Evolutionary conservation across 2,797 vertebrate genomes (phyloP), one percentile per base, ranked within the genome.

Genomic region (Valencia hispanica): DNA sequence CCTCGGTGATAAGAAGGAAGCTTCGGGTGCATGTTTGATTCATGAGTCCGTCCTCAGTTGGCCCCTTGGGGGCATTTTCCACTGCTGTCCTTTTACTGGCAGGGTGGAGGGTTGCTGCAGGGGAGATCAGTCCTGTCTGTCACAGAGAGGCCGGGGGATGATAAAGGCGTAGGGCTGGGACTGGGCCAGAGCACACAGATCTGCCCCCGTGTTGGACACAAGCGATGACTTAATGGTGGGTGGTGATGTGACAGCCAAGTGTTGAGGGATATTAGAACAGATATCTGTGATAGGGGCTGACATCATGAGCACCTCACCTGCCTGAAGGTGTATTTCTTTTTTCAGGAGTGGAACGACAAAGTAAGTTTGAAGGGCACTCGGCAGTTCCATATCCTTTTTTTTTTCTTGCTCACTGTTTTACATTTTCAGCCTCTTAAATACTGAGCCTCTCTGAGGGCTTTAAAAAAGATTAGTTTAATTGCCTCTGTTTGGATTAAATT

Each of bases 21-120:
- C 94, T 94, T 91, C 79, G 75, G 93, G 94, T 87, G 65, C 92
- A 95, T 95, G 94, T 94, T 95, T 95, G 94, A 95, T 95, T 95
- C 95, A 95, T 95, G 94, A 94, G 93, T 91, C 93, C 92, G 88
- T 94, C 91, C 93, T 92, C 90, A 91, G 87, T 91, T 87, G 91
- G 82, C 91, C 93, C 78, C 91, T 88, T 78, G 91, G 91, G 93
- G 90, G 86, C 90, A 92, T 93, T 93, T 92, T 92, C 91, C 90
- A 93, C 90, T 87, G 90, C 92, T 94, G 91, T 92, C 93, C 92
- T 92, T 94, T 94, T 92, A 87, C 93, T 92, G 93, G 93, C 90
- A 84, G 91, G 88, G 88, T 92, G 90, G 87, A 94, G 89, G 83
- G 83, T 83, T 89, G 91, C 93, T 93, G 90, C 86, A 86, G 90